These are phyloP conservation scores for Mesochorus sp. DNA, from an alignment of 2,888 invertebrate genomes.

Conservation along the genomic window DNA sequence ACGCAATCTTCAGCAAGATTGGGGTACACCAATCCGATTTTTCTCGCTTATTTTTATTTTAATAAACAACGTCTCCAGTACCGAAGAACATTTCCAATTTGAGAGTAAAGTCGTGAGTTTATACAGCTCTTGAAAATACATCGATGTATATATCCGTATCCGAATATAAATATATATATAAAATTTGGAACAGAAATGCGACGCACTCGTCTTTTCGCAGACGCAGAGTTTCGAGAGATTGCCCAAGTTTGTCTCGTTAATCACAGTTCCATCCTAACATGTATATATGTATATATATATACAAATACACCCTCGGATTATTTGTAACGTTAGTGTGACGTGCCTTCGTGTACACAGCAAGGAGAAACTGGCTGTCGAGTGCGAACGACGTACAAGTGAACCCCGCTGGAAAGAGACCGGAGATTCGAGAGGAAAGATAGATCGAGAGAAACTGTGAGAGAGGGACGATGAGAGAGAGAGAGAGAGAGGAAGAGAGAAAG, in stretches of 20 bases:
- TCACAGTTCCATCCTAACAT: slow-evolving; percentile 45
- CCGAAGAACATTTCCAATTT: slow-evolving; percentile 42
- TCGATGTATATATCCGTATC: background rate
- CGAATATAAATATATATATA: background rate
- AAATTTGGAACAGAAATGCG: slow-evolving; percentile 29
- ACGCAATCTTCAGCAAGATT: background rate
- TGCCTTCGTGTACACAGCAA: slow-evolving; percentile 13
- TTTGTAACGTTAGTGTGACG: slow-evolving; percentile 43
- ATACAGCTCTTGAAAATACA: background rate
- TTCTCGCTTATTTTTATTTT: background rate
- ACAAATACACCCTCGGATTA: slow-evolving; percentile 22
- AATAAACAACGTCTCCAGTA: background rate
- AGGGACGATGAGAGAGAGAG: slow-evolving; percentile 3
- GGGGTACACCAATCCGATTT: background rate
- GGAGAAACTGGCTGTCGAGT: slow-evolving; percentile 30
- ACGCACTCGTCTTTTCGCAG: slow-evolving; percentile 45
- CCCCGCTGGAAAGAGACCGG: background rate
- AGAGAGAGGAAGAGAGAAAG: background rate
- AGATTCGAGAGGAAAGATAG: background rate
- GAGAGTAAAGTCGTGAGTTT: background rate
- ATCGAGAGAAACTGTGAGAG: background rate
- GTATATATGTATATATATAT: background rate
- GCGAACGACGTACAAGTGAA: slow-evolving; percentile 30
- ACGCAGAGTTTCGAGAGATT: slow-evolving; percentile 54
- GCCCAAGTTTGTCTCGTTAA: slow-evolving; percentile 63